Evolutionary conservation across 2,113 vertebrate genomes (phyloP).

Genomic region (Vidua chalybeata): DNA sequence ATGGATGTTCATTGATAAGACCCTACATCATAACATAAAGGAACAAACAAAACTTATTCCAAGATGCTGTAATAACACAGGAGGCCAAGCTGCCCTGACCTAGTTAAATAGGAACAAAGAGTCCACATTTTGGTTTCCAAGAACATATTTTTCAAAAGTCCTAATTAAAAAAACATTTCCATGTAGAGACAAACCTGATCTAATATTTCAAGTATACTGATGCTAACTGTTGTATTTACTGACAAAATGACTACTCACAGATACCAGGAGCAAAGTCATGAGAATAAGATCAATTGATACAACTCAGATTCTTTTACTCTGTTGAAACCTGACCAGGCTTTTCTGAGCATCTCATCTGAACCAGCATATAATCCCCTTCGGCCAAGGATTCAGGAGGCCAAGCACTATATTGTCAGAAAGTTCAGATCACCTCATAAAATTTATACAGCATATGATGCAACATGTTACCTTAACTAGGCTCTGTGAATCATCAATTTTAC

Average conservation of each 20-base stretch:
- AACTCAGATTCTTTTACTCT: not conserved
- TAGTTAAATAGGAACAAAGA: not conserved
- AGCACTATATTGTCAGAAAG: not conserved
- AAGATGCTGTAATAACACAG: not conserved
- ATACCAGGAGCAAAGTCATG: not conserved
- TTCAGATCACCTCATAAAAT: not conserved
- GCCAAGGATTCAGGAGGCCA: not conserved
- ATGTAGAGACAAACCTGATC: not conserved
- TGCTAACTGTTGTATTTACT: not conserved
- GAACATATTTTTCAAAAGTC: not conserved
- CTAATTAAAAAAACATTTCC: not conserved
- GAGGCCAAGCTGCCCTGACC: not conserved
- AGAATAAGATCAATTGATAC: not conserved
- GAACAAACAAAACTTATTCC: not conserved
- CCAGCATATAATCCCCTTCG: fast-evolving
- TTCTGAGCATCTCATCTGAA: not conserved
- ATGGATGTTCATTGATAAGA: not conserved
- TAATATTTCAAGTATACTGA: not conserved
- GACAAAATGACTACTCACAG: not conserved
- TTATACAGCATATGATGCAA: not conserved
- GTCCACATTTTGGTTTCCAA: not conserved
- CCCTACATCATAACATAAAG: not conserved
- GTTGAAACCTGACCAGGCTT: not conserved
- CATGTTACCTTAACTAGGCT: not conserved
- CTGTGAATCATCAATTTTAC: constrained; percentile 61